A percentile compares a stretch with the other conserved stretches of the same genome.
Conservation (phyloP, 2,888 invertebrate genomes). For the Octonoba sinensis region DNA sequence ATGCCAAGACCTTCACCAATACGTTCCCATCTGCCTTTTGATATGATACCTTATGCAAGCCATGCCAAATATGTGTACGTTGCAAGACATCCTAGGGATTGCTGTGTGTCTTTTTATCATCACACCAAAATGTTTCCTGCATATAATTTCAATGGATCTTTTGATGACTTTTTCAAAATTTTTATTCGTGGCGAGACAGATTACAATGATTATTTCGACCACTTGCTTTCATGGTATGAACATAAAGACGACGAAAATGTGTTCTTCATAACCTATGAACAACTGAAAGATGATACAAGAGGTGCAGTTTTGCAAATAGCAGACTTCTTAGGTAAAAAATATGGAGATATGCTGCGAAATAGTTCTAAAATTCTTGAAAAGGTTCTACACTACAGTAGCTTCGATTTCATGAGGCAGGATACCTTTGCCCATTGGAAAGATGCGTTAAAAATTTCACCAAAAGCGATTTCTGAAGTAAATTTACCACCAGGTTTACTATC, state of each 20-base stretch:
- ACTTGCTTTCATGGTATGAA: constrained; percentile 61
- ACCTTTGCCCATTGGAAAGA: constrained; percentile 50
- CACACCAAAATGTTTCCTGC: constrained; percentile 66
- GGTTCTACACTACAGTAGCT: constrained; percentile 52
- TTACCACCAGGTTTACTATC: constrained; percentile 42
- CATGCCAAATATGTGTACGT: constrained; percentile 70
- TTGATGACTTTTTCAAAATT: constrained; percentile 71
- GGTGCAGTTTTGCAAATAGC: constrained; percentile 66
- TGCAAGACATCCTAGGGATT: constrained; percentile 72
- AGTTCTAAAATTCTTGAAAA: constrained; percentile 36
- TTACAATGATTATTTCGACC: constrained; percentile 64
- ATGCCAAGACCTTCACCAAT: constrained; percentile 59
- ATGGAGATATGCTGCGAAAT: constrained; percentile 24
- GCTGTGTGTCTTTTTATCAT: constrained; percentile 71
- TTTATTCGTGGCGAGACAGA: constrained; percentile 70
- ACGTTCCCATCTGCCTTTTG: constrained; percentile 68
- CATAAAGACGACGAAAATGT: constrained; percentile 68
- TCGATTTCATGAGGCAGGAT: constrained; percentile 56
- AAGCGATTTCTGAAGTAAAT: constrained; percentile 28
- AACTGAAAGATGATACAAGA: constrained; percentile 69
- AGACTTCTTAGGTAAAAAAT: constrained; percentile 63
- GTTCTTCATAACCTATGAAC: constrained; percentile 71
- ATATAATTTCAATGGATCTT: constrained; percentile 62
- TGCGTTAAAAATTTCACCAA: constrained; percentile 28
- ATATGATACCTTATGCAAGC: constrained; percentile 60